A percentile compares a stretch with the other conserved stretches of the same genome.
These are phyloP conservation scores for Scelioninae gen. 1 DNA, from an alignment of 2,888 invertebrate genomes.

Conservation along the genomic window DNA sequence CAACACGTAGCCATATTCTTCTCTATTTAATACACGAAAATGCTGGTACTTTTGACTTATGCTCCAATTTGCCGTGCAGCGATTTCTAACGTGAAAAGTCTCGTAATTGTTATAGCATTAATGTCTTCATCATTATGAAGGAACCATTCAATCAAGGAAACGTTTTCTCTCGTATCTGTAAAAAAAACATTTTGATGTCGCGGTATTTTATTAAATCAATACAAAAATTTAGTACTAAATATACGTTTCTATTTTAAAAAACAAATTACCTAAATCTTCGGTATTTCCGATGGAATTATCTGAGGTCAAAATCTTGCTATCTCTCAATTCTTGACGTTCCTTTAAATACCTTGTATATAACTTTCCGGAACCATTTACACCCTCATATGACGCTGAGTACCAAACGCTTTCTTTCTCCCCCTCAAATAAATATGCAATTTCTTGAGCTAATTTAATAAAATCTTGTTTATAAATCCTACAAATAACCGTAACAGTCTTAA, in stretches of 20 bases:
- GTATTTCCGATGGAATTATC: too few relatives aligned
- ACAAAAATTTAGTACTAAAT: too few relatives aligned
- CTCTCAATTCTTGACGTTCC: constrained; percentile 14
- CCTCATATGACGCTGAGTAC: background rate
- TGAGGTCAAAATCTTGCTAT: background rate
- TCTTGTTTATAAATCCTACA: too few relatives aligned
- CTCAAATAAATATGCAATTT: background rate
- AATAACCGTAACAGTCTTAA: too few relatives aligned
- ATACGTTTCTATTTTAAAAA: too few relatives aligned
- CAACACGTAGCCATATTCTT: constrained; percentile 18
- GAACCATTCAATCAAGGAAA: constrained; percentile 35
- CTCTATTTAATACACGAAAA: constrained; percentile 12
- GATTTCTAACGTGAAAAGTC: constrained; percentile 25
- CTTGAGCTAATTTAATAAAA: too few relatives aligned
- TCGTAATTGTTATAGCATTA: background rate
- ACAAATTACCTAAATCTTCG: too few relatives aligned
- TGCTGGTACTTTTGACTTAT: constrained; percentile 10
- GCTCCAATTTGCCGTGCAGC: constrained; percentile 21
- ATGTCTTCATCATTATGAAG: constrained; percentile 20
- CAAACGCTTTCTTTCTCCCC: constrained; percentile 13
- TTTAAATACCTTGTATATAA: constrained; percentile 18
- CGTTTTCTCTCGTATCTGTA: constrained; percentile 21
- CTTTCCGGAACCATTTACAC: constrained; percentile 12
- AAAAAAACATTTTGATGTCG: background rate
- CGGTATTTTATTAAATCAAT: too few relatives aligned